Evolutionary conservation across 1,140 invertebrate species (phyloP).

Genomic region (Sycobia sp.): DNA sequence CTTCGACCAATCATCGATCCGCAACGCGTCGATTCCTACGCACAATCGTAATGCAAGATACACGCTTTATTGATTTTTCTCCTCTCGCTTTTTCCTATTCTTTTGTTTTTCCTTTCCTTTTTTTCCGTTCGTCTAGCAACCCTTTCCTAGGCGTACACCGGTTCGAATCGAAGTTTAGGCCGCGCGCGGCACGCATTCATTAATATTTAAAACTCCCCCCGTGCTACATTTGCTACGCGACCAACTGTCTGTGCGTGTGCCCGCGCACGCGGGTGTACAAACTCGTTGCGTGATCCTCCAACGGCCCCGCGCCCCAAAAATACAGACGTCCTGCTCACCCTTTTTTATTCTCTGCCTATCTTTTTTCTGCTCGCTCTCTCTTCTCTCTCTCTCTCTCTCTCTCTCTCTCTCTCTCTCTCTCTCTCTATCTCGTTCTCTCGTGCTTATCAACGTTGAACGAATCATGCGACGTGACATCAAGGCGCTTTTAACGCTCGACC

Average conservation of each 20-base stretch:
- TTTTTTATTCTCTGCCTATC: no score
- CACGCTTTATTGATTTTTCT: no score
- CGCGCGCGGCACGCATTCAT: neutral
- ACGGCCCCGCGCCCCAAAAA: neutral
- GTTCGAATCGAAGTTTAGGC: no score
- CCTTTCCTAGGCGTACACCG: no score
- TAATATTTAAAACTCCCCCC: slow-evolving; percentile 8
- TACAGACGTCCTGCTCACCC: no score
- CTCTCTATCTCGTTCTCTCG: slow-evolving; percentile 6
- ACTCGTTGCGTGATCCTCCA: neutral
- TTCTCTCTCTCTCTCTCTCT: slow-evolving; percentile 11
- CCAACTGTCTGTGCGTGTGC: neutral
- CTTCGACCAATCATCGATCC: no score
- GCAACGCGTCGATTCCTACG: no score
- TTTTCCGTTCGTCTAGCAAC: no score
- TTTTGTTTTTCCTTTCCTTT: no score
- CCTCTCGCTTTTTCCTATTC: no score
- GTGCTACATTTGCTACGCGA: neutral
- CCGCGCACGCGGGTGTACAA: neutral
- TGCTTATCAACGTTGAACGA: slow-evolving; percentile 42
- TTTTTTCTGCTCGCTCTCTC: slow-evolving; percentile 7
- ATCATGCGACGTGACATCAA: slow-evolving; percentile 39
- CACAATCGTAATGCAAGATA: no score
- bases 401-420: slow-evolving; percentile 8
- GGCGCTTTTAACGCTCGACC: slow-evolving; percentile 46